Evolutionary conservation across 2,797 vertebrate species (phyloP).

Genomic region (Muscicapa comitata): DNA sequence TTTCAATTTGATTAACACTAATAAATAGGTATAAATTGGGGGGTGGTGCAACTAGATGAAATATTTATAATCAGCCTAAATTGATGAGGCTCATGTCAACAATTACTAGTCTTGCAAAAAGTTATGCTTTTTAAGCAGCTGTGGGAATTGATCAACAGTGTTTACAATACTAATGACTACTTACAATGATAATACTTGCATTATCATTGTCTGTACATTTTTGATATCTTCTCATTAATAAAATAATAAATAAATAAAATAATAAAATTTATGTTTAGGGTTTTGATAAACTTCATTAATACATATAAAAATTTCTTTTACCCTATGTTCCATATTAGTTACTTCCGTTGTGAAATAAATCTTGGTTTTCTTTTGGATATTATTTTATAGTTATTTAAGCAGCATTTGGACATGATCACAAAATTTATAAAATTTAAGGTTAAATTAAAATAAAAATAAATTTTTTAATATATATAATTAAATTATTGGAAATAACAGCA

Average conservation of each 20-base stretch:
- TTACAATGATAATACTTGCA: not conserved
- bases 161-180: not conserved
- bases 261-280: not conserved
- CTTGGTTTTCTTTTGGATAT: not conserved
- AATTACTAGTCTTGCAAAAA: not conserved
- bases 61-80: slow-evolving; percentile 12
- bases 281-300: not conserved
- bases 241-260: no score
- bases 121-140: slow-evolving; percentile 40
- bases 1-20: not conserved
- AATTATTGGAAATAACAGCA: not conserved
- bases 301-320: not conserved
- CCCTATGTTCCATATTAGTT: not conserved
- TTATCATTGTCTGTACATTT: not conserved
- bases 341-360: not conserved
- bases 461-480: not conserved
- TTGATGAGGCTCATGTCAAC: not conserved
- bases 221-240: not conserved
- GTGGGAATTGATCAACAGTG: slow-evolving; percentile 10
- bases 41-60: not conserved
- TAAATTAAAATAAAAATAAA: not conserved
- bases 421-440: not conserved
- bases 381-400: not conserved
- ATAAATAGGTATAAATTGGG: not conserved
- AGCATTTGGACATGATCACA: not conserved